These are phyloP conservation scores for Harpagus bidentatus DNA, from an alignment of 2,113 vertebrate genomes.

Conservation along the genomic window DNA sequence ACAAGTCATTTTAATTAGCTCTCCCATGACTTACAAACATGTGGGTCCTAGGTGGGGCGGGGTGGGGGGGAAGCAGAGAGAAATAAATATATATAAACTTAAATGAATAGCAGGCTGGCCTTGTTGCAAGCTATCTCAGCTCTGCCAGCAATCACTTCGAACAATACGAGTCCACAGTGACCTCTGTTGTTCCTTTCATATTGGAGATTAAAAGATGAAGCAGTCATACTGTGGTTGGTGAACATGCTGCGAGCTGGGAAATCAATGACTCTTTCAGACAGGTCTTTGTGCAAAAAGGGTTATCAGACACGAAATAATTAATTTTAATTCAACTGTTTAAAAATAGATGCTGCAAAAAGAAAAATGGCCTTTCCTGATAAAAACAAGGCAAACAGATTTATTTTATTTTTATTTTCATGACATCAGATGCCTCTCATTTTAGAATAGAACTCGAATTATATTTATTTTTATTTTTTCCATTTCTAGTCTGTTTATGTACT, in stretches of 20 bases:
- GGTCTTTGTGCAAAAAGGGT: background rate
- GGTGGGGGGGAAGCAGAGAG: background rate
- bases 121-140: background rate
- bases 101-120: slow-evolving; percentile 33
- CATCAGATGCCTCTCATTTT: background rate
- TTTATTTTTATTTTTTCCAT: background rate
- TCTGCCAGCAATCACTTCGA: background rate
- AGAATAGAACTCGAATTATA: background rate
- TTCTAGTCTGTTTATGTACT: background rate
- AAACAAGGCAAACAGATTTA: background rate
- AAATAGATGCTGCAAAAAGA: background rate
- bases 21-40: background rate
- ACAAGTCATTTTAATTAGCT: slow-evolving; percentile 46
- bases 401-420: background rate
- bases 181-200: slow-evolving; percentile 54
- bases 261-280: slow-evolving; percentile 23
- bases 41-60: background rate
- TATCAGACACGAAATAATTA: background rate
- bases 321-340: slow-evolving; percentile 12
- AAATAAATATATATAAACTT: slow-evolving; percentile 20
- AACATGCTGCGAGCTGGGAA: background rate
- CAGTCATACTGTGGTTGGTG: background rate
- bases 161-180: slow-evolving; percentile 46
- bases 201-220: slow-evolving; percentile 33
- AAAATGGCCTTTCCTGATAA: background rate